phyloP scores from a whole-genome alignment of 2,888 invertebrate genomes.

The Nyleta sp. region DNA sequence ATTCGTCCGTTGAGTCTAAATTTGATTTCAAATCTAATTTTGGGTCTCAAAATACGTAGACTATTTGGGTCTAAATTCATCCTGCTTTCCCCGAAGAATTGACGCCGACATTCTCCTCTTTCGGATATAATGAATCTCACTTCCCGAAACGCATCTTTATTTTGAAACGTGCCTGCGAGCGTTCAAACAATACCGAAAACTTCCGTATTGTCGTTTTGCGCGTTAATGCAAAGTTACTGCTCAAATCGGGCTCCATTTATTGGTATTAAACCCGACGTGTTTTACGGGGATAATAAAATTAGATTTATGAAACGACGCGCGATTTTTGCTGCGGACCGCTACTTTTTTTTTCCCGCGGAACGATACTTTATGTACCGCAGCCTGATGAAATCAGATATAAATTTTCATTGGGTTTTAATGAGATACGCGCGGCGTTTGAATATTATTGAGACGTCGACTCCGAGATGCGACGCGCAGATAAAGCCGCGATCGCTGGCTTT shows the following conservation, averaged over 20 bases:
- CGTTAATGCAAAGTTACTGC: constrained; percentile 5
- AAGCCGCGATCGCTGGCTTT: constrained; percentile 14
- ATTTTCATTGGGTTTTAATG: constrained; percentile 41
- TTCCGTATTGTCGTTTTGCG: constrained; percentile 16
- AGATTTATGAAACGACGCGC: too few relatives aligned
- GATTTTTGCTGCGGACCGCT: too few relatives aligned
- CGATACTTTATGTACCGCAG: constrained; percentile 27
- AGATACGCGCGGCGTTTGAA: constrained; percentile 25
- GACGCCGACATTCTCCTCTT: too few relatives aligned
- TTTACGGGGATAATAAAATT: constrained; percentile 19
- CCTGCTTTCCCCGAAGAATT: too few relatives aligned
- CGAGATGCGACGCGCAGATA: constrained; percentile 31
- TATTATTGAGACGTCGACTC: constrained; percentile 33
- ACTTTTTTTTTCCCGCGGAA: constrained; percentile 23
- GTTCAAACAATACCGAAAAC: constrained; percentile 23
- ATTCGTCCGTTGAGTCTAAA: too few relatives aligned
- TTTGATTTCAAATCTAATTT: too few relatives aligned
- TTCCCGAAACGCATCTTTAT: constrained; percentile 1
- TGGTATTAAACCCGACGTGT: constrained; percentile 16
- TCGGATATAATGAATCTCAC: too few relatives aligned
- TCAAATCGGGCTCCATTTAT: constrained; percentile 6
- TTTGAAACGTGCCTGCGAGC: background rate
- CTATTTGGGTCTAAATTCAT: too few relatives aligned
- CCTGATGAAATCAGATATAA: constrained; percentile 40
- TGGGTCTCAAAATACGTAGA: too few relatives aligned